phyloP scores from a whole-genome alignment of 1,140 invertebrate genomes.

The Lucilia cuprina region DNA sequence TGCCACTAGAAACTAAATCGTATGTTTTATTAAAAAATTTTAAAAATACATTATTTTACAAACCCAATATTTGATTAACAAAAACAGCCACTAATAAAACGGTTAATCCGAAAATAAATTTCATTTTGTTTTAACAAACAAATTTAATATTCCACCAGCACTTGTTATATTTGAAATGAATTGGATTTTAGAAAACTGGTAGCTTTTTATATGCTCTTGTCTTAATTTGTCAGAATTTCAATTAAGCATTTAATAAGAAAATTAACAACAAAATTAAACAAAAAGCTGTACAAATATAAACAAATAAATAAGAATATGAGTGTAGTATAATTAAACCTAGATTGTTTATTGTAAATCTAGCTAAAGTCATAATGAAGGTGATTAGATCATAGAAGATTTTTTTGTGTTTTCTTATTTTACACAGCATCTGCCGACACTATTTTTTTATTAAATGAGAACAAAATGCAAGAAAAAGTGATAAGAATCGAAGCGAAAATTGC shows the following conservation, averaged over 20 bases:
- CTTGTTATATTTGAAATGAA: background rate
- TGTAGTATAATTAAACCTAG: background rate
- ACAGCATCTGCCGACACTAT: background rate
- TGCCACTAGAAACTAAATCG: constrained; percentile 39
- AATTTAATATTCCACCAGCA: background rate
- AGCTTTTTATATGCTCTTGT: background rate
- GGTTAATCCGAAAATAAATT: background rate
- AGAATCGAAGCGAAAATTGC: no score
- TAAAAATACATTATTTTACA: background rate
- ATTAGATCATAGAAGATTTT: background rate
- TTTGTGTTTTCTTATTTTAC: background rate
- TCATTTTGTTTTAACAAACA: background rate
- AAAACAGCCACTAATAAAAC: background rate
- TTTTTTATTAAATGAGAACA: background rate
- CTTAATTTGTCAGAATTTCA: background rate
- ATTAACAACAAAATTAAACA: background rate
- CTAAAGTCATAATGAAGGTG: background rate
- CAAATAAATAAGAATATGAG: no score
- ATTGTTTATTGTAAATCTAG: background rate
- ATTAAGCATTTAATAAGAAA: background rate
- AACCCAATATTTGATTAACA: background rate
- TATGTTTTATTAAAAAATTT: background rate
- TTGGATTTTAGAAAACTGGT: background rate
- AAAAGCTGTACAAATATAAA: background rate
- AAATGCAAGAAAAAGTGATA: background rate